Evolutionary conservation across 2,888 invertebrate species (phyloP).

Genomic region (Psylliodes chrysocephalus): DNA sequence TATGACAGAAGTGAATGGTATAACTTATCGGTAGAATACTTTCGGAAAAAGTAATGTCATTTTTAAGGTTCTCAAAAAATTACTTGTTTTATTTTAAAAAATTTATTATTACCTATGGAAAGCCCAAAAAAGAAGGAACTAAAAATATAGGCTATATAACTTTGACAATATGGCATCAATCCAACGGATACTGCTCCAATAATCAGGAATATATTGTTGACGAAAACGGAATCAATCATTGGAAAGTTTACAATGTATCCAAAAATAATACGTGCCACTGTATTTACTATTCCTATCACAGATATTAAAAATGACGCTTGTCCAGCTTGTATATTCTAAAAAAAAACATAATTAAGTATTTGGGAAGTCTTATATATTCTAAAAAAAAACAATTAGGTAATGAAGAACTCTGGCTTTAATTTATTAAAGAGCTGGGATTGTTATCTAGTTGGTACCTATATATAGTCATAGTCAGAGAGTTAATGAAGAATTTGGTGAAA

Average conservation of each 20-base stretch:
- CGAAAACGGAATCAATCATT: slow-evolving; percentile 87
- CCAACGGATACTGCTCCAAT: slow-evolving; percentile 88
- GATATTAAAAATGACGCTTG: slow-evolving; percentile 82
- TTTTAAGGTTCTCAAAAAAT: too few relatives aligned
- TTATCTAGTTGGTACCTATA: too few relatives aligned
- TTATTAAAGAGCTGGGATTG: too few relatives aligned
- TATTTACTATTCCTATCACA: slow-evolving; percentile 93
- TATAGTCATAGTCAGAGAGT: too few relatives aligned
- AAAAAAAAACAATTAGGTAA: too few relatives aligned
- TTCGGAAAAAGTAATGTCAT: too few relatives aligned
- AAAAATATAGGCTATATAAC: slow-evolving; percentile 79
- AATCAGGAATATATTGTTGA: slow-evolving; percentile 93
- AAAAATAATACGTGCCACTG: slow-evolving; percentile 87
- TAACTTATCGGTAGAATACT: too few relatives aligned
- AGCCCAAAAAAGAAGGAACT: slow-evolving; percentile 91
- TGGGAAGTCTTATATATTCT: too few relatives aligned
- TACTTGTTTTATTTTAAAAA: too few relatives aligned
- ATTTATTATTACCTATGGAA: slow-evolving; percentile 77
- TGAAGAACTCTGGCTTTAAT: too few relatives aligned
- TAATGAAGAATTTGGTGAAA: too few relatives aligned
- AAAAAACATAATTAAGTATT: slow-evolving; percentile 47
- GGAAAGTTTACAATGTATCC: slow-evolving; percentile 93
- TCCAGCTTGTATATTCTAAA: slow-evolving; percentile 76
- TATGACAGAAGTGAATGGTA: too few relatives aligned
- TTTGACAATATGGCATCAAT: slow-evolving; percentile 82